phyloP scores from a whole-genome alignment of 2,113 vertebrate species.

The Stigmatopora nigra region DNA sequence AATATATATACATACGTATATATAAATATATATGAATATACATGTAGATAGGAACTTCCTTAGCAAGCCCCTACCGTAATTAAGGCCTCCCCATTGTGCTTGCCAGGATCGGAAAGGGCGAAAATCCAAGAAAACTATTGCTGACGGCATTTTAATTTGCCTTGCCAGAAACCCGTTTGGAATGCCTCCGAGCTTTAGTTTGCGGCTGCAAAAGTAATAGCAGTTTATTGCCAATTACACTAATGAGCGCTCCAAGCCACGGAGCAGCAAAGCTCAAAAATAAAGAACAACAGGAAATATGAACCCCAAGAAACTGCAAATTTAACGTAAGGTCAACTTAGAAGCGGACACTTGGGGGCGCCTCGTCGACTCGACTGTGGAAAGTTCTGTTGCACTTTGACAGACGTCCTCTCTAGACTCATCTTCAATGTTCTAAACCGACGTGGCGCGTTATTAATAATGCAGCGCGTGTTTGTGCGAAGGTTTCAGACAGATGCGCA shows the following conservation, averaged over 20 bases:
- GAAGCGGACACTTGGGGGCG: constrained; percentile 10
- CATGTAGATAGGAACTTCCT: constrained; percentile 40
- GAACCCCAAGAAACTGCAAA: constrained; percentile 23
- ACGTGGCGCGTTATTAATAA: constrained; percentile 55
- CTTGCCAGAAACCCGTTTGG: constrained; percentile 38
- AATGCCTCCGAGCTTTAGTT: constrained; percentile 45
- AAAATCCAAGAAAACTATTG: constrained; percentile 35
- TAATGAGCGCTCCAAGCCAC: constrained; percentile 62
- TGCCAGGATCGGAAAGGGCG: constrained; percentile 19
- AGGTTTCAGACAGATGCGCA: constrained; percentile 62
- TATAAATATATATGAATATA: constrained; percentile 7
- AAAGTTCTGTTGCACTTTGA: constrained; percentile 41
- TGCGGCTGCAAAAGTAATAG: constrained; percentile 70
- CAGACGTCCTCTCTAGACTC: constrained; percentile 51
- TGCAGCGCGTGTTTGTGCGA: constrained; percentile 51
- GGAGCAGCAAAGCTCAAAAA: constrained; percentile 22
- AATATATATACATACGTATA: too few relatives aligned
- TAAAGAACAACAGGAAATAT: constrained; percentile 13
- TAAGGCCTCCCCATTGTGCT: constrained; percentile 47
- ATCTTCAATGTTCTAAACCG: constrained; percentile 49
- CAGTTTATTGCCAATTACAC: constrained; percentile 74
- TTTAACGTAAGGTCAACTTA: constrained; percentile 37
- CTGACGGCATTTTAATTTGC: constrained; percentile 47
- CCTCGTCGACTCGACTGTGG: constrained; percentile 18
- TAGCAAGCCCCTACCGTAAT: constrained; percentile 52